These are phyloP conservation scores for Acleris sparsana DNA, from an alignment of 2,888 invertebrate species.

Conservation along the genomic window DNA sequence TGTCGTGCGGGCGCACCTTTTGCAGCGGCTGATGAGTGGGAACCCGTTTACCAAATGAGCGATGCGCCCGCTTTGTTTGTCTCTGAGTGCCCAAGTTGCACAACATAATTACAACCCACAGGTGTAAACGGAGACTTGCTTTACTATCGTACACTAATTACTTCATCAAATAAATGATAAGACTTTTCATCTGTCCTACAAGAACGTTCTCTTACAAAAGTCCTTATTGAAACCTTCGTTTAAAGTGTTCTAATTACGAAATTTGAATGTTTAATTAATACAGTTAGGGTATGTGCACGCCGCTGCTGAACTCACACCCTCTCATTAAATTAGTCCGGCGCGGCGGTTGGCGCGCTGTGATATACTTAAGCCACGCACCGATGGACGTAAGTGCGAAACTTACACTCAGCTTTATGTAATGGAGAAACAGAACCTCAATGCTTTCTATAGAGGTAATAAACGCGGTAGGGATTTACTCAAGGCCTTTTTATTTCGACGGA, in stretches of 20 bases:
- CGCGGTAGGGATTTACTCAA: constrained; percentile 54
- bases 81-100: constrained; percentile 13
- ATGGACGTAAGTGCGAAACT: constrained; percentile 77
- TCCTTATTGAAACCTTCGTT: constrained; percentile 20
- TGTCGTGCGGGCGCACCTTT: constrained; percentile 49
- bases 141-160: neutral
- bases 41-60: constrained; percentile 35
- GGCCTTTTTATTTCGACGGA: constrained; percentile 54
- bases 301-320: constrained; percentile 48
- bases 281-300: constrained; percentile 51
- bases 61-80: constrained; percentile 31
- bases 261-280: constrained; percentile 61
- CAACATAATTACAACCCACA: constrained; percentile 30
- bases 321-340: constrained; percentile 81
- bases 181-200: constrained; percentile 19
- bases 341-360: constrained; percentile 77
- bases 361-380: constrained; percentile 69
- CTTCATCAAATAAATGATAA: constrained; percentile 7
- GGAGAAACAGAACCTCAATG: constrained; percentile 70
- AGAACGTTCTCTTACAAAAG: constrained; percentile 17
- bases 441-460: constrained; percentile 73
- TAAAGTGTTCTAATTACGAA: constrained; percentile 56
- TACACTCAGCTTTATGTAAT: constrained; percentile 63
- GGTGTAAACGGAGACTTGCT: constrained; percentile 25
- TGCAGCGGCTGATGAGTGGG: constrained; percentile 33